Evolutionary conservation across 2,888 invertebrate species (phyloP), one percentile per base, ranked within the genome.

Genomic region (Tenthredo amoena): DNA sequence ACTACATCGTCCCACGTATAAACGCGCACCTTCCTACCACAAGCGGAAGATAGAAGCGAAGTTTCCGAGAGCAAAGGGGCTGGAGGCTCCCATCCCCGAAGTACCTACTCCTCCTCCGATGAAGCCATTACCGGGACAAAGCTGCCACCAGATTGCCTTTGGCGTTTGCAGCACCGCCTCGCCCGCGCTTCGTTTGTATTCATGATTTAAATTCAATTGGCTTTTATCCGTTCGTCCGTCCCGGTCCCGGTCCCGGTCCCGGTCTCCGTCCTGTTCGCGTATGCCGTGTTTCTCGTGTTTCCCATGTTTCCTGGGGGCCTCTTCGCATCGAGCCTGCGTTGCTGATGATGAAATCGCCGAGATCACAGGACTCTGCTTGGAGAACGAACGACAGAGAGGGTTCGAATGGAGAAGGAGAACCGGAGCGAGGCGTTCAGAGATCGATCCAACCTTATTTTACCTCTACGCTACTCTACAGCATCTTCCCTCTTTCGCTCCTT

Each of bases 151-250:
- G 93, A 93, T 93, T 93, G 93, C 93, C 92, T 90, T 90, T 89
- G 92, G 92, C 91, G 88, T 88, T 91, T 90, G 89, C 89, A 88
- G 90, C 89, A 89, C 88, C 89, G 86, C 86, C 76, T 84, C 86
- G 88, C 88, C 89, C 89, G 89, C 89, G 91, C 89, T 90, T 92
- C 91, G 91, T 93, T 92, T 91, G 91, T 92, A 93, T 93, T 93
- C 93, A 93, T 93, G 92, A 92, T 93, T 93, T 91, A 92, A 93
- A 93, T 92, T 92, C 92, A 92, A 93, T 93, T 93, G 92, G 90
- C 93, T 92, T 93, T 93, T 93, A 93, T 93, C 92, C 91, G 92
- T 83, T 58, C 83, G 83, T 68, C 89, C 89, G 90, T 91, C 88
- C 87, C 88, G 72, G 83, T 81, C 62, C 43, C 34, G 31, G 87